Conservation (phyloP, 2,113 vertebrate genomes). For the Rhinolophus ferrumequinum region DNA sequence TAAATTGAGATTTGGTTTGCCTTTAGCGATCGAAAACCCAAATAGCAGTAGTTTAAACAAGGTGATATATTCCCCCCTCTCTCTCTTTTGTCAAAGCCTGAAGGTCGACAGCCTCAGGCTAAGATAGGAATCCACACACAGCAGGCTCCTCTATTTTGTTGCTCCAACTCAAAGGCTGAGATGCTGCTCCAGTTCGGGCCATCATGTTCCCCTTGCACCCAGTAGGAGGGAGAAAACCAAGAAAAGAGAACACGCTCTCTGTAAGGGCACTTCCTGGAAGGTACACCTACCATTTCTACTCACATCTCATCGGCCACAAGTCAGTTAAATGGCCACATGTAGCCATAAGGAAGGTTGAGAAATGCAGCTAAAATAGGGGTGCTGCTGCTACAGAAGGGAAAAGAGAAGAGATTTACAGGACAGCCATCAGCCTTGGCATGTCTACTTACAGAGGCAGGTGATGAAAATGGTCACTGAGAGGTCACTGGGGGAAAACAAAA, state of each 20-base stretch:
- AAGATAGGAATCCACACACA: background rate
- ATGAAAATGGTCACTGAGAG: background rate
- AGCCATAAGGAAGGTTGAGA: background rate
- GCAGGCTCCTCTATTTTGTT: background rate
- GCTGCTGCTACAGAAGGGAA: background rate
- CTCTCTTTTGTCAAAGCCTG: background rate
- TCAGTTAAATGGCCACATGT: background rate
- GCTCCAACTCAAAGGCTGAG: background rate
- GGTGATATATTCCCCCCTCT: background rate
- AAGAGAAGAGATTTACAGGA: background rate
- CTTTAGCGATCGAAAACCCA: background rate
- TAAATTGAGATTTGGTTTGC: background rate
- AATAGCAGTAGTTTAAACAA: background rate
- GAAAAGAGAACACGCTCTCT: background rate
- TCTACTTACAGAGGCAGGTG: background rate
- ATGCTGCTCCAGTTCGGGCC: background rate
- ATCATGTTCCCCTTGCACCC: background rate
- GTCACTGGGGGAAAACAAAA: background rate
- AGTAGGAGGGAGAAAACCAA: background rate
- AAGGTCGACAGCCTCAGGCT: background rate
- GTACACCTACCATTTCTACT: background rate
- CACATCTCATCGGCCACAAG: too few species aligned
- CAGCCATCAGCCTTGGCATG: background rate
- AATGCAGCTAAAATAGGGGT: background rate
- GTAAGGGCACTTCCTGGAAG: background rate